These are phyloP conservation scores for Dioctria linearis DNA, from an alignment of 2,888 invertebrate genomes.

Conservation along the genomic window DNA sequence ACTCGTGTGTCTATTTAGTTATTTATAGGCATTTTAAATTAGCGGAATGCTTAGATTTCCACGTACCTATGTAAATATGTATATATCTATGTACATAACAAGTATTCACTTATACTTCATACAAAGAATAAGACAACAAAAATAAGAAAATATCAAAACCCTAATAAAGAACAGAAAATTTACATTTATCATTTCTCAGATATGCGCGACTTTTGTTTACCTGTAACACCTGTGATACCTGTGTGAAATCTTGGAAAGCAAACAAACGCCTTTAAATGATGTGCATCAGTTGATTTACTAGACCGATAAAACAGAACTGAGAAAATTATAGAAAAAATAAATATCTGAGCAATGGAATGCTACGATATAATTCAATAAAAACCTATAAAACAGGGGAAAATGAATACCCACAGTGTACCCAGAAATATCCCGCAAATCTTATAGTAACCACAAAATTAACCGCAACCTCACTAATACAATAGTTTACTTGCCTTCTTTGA, in stretches of 20 bases:
- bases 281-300: background rate
- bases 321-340: background rate
- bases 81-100: no score
- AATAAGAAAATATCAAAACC: background rate
- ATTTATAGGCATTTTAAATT: no score
- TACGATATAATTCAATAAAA: conserved; percentile 18
- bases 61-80: no score
- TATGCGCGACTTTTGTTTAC: background rate
- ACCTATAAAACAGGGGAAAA: conserved; percentile 2
- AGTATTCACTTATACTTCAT: no score
- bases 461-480: background rate
- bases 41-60: no score
- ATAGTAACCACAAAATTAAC: conserved; percentile 23
- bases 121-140: background rate
- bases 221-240: background rate
- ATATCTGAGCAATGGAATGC: conserved; percentile 6
- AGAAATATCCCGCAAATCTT: background rate
- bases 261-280: background rate
- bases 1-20: no score
- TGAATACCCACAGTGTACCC: background rate
- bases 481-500: conserved; percentile 19
- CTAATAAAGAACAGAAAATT: background rate
- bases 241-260: background rate
- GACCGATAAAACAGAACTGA: conserved; percentile 12
- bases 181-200: background rate